Percentiles rank a stretch among this genome's conserved stretches.
Conservation (phyloP, 2,888 invertebrate species). For the Cordylochernes scorpioides region DNA sequence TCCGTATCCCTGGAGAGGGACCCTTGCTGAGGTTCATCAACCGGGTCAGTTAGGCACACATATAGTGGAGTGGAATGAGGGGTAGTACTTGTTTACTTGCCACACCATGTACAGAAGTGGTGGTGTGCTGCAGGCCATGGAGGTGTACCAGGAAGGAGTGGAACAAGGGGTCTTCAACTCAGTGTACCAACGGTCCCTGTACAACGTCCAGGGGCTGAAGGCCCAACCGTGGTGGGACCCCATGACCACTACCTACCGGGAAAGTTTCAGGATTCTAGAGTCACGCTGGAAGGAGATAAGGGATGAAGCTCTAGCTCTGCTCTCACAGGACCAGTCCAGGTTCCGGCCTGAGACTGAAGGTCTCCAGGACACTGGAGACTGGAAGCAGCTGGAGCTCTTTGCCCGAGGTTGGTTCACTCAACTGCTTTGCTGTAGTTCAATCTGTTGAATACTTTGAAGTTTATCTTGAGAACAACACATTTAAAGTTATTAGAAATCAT, state of each 20-base stretch:
- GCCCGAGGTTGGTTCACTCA: too few species aligned
- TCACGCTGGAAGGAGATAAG: slow-evolving; percentile 45
- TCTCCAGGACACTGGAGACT: slow-evolving; percentile 43
- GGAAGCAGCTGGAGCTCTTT: slow-evolving; percentile 56
- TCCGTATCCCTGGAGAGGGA: too few species aligned
- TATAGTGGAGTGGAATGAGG: too few species aligned
- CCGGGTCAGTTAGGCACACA: too few species aligned
- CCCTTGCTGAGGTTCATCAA: too few species aligned
- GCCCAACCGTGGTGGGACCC: slow-evolving; percentile 53
- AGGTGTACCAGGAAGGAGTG: slow-evolving; percentile 34
- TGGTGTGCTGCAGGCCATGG: slow-evolving; percentile 27
- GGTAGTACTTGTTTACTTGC: too few species aligned
- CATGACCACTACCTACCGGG: slow-evolving; percentile 39
- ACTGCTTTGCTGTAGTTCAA: too few species aligned
- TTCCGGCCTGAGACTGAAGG: slow-evolving; percentile 40
- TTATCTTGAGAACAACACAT: too few species aligned
- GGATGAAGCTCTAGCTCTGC: slow-evolving; percentile 34
- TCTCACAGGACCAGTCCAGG: slow-evolving; percentile 26
- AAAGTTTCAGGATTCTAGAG: too few species aligned
- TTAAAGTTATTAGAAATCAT: too few species aligned
- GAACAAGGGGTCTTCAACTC: slow-evolving; percentile 38
- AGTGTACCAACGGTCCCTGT: slow-evolving; percentile 50
- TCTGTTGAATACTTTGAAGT: too few species aligned
- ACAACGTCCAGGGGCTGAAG: slow-evolving; percentile 45
- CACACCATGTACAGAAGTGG: too few species aligned